These are phyloP conservation scores for Osmerus mordax DNA, from an alignment of 2,113 vertebrate species.

Conservation along the genomic window DNA sequence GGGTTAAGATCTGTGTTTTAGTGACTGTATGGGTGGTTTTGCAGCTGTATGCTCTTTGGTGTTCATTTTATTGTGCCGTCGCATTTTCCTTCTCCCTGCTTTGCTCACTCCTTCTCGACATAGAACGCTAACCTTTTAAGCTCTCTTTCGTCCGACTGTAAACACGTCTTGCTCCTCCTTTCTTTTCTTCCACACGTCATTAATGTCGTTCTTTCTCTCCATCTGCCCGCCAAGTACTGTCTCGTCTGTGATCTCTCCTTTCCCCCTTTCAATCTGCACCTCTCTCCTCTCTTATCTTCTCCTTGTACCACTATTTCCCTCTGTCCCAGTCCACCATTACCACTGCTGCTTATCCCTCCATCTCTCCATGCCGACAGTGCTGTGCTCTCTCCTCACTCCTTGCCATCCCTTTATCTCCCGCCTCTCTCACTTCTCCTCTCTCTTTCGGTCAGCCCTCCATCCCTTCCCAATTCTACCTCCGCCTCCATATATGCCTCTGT, in stretches of 20 bases:
- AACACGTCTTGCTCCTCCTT: constrained; percentile 5
- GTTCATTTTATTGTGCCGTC: not conserved
- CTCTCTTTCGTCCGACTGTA: not conserved
- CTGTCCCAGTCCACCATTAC: not conserved
- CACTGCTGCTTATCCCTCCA: too few relatives aligned
- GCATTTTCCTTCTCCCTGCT: not conserved
- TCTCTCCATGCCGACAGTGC: not conserved
- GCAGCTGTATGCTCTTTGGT: not conserved
- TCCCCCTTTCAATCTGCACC: not conserved
- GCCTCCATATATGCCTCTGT: not conserved
- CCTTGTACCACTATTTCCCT: not conserved
- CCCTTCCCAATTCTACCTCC: not conserved
- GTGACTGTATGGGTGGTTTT: too few relatives aligned
- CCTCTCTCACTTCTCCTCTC: not conserved
- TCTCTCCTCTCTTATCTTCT: not conserved
- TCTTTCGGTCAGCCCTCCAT: not conserved
- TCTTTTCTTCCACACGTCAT: not conserved
- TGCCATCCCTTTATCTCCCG: not conserved
- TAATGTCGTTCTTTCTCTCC: not conserved
- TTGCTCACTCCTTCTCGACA: not conserved
- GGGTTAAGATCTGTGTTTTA: not conserved
- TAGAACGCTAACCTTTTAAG: not conserved
- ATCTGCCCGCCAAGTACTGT: not conserved
- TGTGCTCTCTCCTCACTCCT: not conserved
- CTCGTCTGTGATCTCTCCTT: not conserved